Percentiles rank a stretch among this genome's conserved stretches.
phyloP scores from a whole-genome alignment of 2,888 invertebrate genomes.

The Brachyopa scutellaris region DNA sequence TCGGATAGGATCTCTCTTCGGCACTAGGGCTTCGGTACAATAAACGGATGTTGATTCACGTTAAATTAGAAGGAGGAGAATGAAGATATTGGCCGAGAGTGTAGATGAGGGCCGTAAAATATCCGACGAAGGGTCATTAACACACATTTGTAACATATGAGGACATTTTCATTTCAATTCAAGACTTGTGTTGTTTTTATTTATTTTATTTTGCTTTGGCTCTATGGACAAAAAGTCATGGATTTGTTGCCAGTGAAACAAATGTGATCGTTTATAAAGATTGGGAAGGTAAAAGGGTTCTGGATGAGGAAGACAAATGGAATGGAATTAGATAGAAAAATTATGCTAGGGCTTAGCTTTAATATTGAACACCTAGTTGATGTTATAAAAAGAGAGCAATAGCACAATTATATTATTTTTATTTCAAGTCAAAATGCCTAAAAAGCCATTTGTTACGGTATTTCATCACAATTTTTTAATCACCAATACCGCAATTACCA shows the following conservation, averaged over 20 bases:
- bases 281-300: constrained; percentile 50
- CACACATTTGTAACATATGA: constrained; percentile 72
- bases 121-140: constrained; percentile 69
- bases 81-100: constrained; percentile 16
- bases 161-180: constrained; percentile 70
- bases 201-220: background rate
- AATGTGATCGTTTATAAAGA: constrained; percentile 69
- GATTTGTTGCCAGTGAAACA: constrained; percentile 61
- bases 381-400: no score
- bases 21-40: constrained; percentile 40
- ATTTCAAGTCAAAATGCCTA: no score
- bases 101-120: constrained; percentile 51
- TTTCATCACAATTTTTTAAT: no score
- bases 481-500: no score
- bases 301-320: constrained; percentile 28
- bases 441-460: no score
- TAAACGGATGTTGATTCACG: constrained; percentile 61
- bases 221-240: constrained; percentile 38
- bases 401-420: no score
- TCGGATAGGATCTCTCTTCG: constrained; percentile 54
- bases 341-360: no score
- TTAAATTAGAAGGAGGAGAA: constrained; percentile 16
- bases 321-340: no score
- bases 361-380: no score
- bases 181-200: background rate